A percentile compares a stretch with the other conserved stretches of the same genome.
These are phyloP conservation scores for Gobio occitaniae DNA, from an alignment of 2,797 vertebrate species.

Conservation along the genomic window DNA sequence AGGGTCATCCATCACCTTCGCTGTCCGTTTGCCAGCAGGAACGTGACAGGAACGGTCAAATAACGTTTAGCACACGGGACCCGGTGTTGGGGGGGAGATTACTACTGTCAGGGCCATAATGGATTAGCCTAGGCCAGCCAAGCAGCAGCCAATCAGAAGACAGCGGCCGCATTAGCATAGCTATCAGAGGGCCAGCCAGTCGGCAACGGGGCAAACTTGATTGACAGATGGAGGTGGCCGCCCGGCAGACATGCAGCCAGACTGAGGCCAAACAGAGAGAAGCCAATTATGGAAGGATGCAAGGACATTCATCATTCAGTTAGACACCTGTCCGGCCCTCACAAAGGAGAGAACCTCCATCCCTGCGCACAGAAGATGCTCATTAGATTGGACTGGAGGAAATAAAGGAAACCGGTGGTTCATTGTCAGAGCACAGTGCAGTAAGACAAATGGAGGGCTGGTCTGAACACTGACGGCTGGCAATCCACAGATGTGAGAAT, in stretches of 20 bases:
- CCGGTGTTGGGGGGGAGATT: constrained; percentile 76
- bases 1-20: constrained; percentile 77
- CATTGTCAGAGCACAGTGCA: constrained; percentile 62
- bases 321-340: constrained; percentile 76
- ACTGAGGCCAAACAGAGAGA: constrained; percentile 72
- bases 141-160: constrained; percentile 72
- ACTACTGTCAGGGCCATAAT: constrained; percentile 80
- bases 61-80: constrained; percentile 79
- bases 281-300: constrained; percentile 77
- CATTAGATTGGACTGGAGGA: constrained; percentile 72
- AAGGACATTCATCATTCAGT: constrained; percentile 81
- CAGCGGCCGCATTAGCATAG: constrained; percentile 75
- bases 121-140: constrained; percentile 79
- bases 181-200: constrained; percentile 77
- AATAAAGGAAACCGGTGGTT: constrained; percentile 61
- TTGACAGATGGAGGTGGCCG: constrained; percentile 78
- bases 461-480: constrained; percentile 29
- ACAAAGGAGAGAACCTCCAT: constrained; percentile 71
- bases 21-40: constrained; percentile 66
- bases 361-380: constrained; percentile 68
- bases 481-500: constrained; percentile 26
- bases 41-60: constrained; percentile 80
- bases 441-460: constrained; percentile 53
- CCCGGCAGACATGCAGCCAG: constrained; percentile 71
- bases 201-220: constrained; percentile 72